phyloP scores from a whole-genome alignment of 2,113 vertebrate genomes.

The Bombycilla garrulus region DNA sequence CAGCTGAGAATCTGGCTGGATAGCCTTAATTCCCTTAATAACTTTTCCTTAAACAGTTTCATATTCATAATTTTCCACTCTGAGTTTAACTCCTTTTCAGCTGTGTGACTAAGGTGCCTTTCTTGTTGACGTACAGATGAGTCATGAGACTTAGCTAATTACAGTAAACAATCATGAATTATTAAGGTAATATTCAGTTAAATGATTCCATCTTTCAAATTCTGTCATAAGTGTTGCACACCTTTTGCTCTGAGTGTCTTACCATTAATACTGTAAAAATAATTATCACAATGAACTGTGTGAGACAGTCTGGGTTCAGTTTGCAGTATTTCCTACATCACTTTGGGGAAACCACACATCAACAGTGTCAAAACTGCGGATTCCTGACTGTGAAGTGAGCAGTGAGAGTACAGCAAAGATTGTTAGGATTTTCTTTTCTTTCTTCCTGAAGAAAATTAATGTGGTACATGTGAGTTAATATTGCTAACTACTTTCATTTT shows the following conservation, averaged over 20 bases:
- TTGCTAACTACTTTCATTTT: background rate
- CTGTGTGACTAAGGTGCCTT: background rate
- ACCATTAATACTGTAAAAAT: background rate
- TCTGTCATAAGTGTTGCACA: background rate
- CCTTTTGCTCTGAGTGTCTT: background rate
- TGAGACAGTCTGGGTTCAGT: background rate
- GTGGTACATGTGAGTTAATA: background rate
- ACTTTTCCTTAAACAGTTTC: background rate
- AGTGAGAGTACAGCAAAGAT: background rate
- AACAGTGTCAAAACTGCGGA: background rate
- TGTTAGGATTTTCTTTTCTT: background rate
- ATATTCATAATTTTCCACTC: background rate
- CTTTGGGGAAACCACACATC: background rate
- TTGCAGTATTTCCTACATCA: background rate
- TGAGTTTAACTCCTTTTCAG: background rate
- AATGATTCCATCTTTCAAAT: background rate
- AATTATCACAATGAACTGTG: background rate
- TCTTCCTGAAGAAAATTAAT: background rate
- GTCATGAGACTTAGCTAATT: background rate
- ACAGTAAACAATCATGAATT: background rate
- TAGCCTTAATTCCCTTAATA: background rate
- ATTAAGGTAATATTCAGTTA: background rate
- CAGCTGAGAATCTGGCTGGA: conserved; percentile 15
- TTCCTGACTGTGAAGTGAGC: background rate
- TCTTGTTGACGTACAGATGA: background rate